These are phyloP conservation scores for Arctia plantaginis DNA, from an alignment of 2,888 invertebrate species.

Conservation along the genomic window DNA sequence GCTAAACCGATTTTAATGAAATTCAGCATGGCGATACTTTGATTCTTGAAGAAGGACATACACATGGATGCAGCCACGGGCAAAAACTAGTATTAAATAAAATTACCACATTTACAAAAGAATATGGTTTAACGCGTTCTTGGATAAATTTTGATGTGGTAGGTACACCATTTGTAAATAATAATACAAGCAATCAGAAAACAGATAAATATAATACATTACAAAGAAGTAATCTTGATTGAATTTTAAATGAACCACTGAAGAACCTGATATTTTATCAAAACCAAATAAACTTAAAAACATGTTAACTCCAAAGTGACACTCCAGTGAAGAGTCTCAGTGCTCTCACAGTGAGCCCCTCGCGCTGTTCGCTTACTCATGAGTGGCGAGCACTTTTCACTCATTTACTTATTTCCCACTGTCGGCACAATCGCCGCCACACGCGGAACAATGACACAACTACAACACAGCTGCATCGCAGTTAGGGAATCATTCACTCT, in stretches of 20 bases:
- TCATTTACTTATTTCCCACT: conserved; percentile 10
- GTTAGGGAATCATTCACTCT: conserved; percentile 4
- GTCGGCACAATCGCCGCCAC: background rate
- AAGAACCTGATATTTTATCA: background rate
- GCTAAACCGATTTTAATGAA: no score
- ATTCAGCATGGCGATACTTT: no score
- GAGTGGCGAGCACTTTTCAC: conserved; percentile 8
- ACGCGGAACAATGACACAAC: background rate
- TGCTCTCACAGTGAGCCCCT: background rate
- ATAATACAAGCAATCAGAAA: no score
- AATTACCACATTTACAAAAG: background rate
- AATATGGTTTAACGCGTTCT: background rate
- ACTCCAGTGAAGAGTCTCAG: background rate
- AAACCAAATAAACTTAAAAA: background rate
- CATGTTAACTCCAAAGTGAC: background rate
- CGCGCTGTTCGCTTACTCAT: background rate
- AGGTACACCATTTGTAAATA: no score
- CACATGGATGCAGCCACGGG: no score
- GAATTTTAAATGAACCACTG: no score
- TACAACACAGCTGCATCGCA: background rate
- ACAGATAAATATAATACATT: background rate
- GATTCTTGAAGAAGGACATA: no score
- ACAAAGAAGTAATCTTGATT: no score
- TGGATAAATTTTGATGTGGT: no score
- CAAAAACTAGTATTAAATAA: no score